phyloP scores from a whole-genome alignment of 2,888 invertebrate species.

The Hypolimnas misippus region DNA sequence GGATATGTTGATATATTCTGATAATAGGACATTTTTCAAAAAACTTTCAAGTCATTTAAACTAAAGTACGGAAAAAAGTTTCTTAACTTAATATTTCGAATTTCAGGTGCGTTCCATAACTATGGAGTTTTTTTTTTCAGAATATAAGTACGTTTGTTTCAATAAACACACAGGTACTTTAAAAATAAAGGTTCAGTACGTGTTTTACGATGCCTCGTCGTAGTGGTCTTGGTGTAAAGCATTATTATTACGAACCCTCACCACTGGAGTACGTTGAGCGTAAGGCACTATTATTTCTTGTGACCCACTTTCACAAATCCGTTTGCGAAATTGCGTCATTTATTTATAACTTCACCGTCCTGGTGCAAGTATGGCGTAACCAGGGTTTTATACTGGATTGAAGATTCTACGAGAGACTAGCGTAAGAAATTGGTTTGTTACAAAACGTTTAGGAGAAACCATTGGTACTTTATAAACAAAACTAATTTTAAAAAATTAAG shows the following conservation, averaged over 20 bases:
- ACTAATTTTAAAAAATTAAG: no score
- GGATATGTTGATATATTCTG: no score
- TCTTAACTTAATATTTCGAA: not conserved
- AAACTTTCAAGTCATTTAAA: no score
- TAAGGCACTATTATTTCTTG: constrained; percentile 4
- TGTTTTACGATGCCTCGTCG: not conserved
- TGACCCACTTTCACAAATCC: constrained; percentile 5
- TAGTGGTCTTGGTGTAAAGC: not conserved
- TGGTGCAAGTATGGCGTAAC: no score
- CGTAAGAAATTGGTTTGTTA: no score
- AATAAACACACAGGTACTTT: not conserved
- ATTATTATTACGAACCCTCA: not conserved
- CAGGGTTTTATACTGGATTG: no score
- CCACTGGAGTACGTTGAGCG: not conserved
- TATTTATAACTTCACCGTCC: not conserved
- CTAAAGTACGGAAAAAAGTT: no score
- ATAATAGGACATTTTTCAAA: no score
- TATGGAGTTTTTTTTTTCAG: not conserved
- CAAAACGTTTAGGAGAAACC: no score
- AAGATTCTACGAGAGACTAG: no score
- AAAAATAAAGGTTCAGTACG: not conserved
- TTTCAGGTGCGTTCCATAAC: not conserved
- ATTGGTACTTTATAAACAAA: no score
- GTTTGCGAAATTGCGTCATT: constrained; percentile 2
- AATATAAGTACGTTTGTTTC: no score